These are phyloP conservation scores for Mormyrops attenuatus DNA, from an alignment of 2,797 vertebrate species.

Conservation along the genomic window DNA sequence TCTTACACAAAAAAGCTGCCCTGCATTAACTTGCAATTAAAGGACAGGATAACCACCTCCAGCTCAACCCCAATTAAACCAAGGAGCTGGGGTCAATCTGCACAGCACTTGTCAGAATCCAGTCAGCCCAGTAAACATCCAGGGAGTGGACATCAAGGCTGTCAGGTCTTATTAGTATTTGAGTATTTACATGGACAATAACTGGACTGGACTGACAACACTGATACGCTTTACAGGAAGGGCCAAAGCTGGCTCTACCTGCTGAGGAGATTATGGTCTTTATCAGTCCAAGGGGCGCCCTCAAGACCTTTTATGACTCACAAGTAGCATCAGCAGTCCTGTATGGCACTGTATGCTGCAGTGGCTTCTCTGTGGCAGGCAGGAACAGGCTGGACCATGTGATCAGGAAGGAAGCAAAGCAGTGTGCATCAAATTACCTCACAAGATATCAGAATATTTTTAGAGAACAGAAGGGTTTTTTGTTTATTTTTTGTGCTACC, in stretches of 20 bases:
- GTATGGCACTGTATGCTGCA: not conserved
- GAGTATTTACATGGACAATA: not conserved
- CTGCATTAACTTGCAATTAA: not conserved
- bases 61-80: not conserved
- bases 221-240: not conserved
- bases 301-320: constrained; percentile 7
- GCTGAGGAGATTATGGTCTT: constrained; percentile 17
- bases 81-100: not conserved
- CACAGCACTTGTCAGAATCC: not conserved
- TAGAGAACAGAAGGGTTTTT: not conserved
- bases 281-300: not conserved
- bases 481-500: not conserved
- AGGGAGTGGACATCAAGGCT: not conserved
- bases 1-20: not conserved
- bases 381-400: constrained; percentile 6
- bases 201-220: not conserved
- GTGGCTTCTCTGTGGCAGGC: not conserved
- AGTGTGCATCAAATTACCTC: not conserved
- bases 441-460: not conserved
- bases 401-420: not conserved
- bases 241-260: not conserved
- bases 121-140: not conserved
- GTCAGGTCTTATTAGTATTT: not conserved
- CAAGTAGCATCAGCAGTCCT: constrained; percentile 14
- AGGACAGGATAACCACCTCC: not conserved